phyloP scores from a whole-genome alignment of 2,888 invertebrate species.

The Diabrotica balteata region DNA sequence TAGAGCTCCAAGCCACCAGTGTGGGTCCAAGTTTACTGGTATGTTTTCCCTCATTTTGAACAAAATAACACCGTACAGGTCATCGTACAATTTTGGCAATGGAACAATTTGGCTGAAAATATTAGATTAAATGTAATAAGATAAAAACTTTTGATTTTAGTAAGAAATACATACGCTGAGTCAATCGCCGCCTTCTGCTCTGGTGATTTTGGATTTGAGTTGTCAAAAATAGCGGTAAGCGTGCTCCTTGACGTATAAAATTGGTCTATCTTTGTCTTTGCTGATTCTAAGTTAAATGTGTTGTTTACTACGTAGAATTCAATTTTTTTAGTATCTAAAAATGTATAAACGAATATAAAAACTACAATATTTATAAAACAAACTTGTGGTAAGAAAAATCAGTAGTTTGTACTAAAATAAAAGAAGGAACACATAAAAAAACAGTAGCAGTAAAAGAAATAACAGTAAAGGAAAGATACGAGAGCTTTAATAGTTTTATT shows the following conservation, averaged over 20 bases:
- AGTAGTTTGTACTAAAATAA: too few relatives aligned
- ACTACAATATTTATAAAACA: too few relatives aligned
- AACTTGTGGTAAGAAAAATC: too few relatives aligned
- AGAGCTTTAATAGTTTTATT: too few relatives aligned
- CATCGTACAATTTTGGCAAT: conserved; percentile 12
- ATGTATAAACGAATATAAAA: conserved; percentile 1
- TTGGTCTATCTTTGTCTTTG: conserved; percentile 45
- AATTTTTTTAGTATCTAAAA: conserved; percentile 37
- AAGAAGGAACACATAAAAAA: too few relatives aligned
- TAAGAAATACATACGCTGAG: conserved; percentile 37
- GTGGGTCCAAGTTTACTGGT: not conserved
- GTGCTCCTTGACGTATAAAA: conserved; percentile 44
- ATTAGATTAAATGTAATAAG: too few relatives aligned
- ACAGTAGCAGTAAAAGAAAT: too few relatives aligned
- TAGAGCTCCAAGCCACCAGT: conserved; percentile 7
- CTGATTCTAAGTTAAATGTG: conserved; percentile 42
- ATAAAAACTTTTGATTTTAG: too few relatives aligned
- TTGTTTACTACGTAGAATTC: conserved; percentile 43
- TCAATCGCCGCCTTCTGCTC: conserved; percentile 35
- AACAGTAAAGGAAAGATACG: too few relatives aligned
- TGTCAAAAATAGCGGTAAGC: conserved; percentile 47
- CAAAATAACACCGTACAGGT: conserved; percentile 9
- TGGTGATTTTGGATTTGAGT: conserved; percentile 38
- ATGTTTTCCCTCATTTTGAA: conserved; percentile 6
- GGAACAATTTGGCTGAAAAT: conserved; percentile 54